Conservation (phyloP, 2,797 vertebrate species). For the Pseudocheirus occidentalis region DNA sequence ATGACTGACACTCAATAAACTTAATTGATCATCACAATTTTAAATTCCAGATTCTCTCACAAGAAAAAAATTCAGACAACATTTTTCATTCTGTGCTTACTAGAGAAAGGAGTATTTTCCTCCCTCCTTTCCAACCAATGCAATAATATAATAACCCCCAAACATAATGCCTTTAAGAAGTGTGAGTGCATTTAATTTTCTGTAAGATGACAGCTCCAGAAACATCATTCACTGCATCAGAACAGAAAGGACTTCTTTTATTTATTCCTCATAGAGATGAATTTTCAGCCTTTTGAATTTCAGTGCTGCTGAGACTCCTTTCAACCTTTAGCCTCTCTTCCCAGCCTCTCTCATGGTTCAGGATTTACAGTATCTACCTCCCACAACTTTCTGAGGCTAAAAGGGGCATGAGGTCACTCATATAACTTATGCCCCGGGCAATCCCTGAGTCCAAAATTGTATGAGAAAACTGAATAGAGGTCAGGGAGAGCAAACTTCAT, state of each 20-base stretch:
- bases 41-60: neutral
- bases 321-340: neutral
- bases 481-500: constrained; percentile 1
- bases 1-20: neutral
- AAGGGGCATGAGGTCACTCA: neutral
- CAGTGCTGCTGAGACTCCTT: neutral
- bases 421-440: neutral
- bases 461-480: neutral
- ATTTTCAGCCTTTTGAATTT: constrained; percentile 17
- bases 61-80: neutral
- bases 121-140: accelerated
- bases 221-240: neutral
- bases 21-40: neutral
- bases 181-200: neutral
- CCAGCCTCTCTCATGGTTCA: neutral
- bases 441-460: constrained; percentile 9
- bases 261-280: neutral
- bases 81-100: neutral
- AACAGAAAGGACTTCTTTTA: constrained; percentile 7
- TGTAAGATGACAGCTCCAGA: constrained; percentile 2
- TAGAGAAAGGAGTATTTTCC: neutral
- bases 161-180: neutral
- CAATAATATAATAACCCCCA: neutral
- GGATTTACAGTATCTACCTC: neutral
- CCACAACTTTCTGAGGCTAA: neutral